phyloP scores from a whole-genome alignment of 2,888 invertebrate genomes.

The Hoplodrina blanda region DNA sequence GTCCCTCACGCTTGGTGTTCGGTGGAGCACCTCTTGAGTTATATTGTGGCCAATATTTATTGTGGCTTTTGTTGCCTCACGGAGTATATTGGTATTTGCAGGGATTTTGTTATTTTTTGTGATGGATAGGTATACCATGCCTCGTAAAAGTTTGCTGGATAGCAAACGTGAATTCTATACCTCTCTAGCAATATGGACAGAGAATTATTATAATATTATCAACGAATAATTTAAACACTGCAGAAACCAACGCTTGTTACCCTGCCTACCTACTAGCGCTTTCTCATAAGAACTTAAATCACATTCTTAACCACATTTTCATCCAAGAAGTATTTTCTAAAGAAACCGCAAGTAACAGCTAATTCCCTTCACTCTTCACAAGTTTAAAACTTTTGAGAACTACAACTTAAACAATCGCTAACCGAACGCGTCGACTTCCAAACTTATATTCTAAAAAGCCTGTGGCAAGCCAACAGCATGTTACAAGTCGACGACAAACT shows the following conservation, averaged over 20 bases:
- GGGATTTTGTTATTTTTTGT: slow-evolving; percentile 11
- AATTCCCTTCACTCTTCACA: not conserved
- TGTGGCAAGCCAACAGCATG: slow-evolving; percentile 28
- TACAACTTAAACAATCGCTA: slow-evolving; percentile 1
- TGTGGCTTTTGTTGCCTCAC: slow-evolving; percentile 32
- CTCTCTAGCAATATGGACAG: not conserved
- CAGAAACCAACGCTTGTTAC: too few relatives aligned
- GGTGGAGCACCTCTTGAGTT: slow-evolving; percentile 21
- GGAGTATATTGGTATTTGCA: slow-evolving; percentile 9
- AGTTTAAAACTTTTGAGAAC: slow-evolving; percentile 11
- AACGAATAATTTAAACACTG: too few relatives aligned
- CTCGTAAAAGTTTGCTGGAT: not conserved
- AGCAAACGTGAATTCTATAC: not conserved
- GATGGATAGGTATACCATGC: slow-evolving; percentile 12
- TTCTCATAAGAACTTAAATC: not conserved
- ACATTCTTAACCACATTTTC: not conserved
- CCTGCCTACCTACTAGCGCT: not conserved
- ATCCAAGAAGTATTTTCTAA: not conserved
- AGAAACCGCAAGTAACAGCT: not conserved
- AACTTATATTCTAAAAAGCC: slow-evolving; percentile 18
- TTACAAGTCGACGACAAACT: slow-evolving; percentile 45
- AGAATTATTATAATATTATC: too few relatives aligned
- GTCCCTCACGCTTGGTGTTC: not conserved
- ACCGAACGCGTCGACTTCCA: not conserved
- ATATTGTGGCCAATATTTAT: slow-evolving; percentile 45